phyloP scores from a whole-genome alignment of 2,113 vertebrate species.

The Pterocles burchelli region DNA sequence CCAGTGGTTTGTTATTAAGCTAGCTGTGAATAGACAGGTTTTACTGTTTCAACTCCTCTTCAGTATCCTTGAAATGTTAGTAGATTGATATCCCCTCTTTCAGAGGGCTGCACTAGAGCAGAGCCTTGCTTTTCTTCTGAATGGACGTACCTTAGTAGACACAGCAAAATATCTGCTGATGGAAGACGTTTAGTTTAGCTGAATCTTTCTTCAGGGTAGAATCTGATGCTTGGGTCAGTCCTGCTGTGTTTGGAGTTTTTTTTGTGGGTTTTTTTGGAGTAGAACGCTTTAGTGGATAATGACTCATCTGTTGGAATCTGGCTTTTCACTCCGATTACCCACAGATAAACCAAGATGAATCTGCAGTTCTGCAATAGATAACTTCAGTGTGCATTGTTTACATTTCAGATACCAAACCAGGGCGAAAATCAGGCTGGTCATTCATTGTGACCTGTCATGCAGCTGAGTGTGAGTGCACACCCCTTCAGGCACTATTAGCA shows the following conservation, averaged over 20 bases:
- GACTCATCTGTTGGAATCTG: neutral
- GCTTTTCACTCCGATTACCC: neutral
- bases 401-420: neutral
- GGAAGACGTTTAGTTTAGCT: neutral
- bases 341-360: neutral
- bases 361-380: neutral
- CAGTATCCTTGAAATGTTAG: neutral
- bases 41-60: neutral
- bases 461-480: neutral
- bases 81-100: neutral
- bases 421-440: neutral
- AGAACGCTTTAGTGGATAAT: neutral
- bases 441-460: neutral
- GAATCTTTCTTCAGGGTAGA: neutral
- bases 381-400: neutral
- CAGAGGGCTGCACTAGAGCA: neutral
- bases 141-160: neutral
- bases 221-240: neutral
- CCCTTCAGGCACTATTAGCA: constrained; percentile 28
- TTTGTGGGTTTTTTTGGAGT: neutral
- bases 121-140: neutral
- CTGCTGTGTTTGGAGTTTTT: neutral
- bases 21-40: neutral
- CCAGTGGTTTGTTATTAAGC: neutral
- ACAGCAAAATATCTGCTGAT: neutral